A percentile compares a stretch with the other conserved stretches of the same genome.
phyloP scores from a whole-genome alignment of 1,140 invertebrate genomes.

The Druon quercuslanigerum region DNA sequence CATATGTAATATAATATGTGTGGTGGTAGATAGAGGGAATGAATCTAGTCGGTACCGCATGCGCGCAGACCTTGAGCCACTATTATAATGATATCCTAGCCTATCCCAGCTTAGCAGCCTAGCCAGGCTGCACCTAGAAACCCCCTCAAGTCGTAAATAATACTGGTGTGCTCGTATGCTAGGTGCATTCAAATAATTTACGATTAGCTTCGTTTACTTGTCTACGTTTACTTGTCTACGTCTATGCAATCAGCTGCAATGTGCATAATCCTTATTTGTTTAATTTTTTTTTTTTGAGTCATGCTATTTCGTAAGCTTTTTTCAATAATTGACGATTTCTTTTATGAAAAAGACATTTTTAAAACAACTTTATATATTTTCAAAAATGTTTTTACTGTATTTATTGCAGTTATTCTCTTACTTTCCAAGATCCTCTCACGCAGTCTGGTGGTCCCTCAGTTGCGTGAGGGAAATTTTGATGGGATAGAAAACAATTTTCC shows the following conservation, averaged over 20 bases:
- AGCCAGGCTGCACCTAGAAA: slow-evolving; percentile 52
- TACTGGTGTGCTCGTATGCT: slow-evolving; percentile 45
- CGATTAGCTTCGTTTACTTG: slow-evolving; percentile 45
- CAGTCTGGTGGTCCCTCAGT: no score
- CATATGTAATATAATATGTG: background rate
- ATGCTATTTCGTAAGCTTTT: no score
- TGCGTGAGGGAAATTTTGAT: no score
- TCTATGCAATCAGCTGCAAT: no score
- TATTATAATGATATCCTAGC: slow-evolving; percentile 61
- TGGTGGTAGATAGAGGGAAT: slow-evolving; percentile 31
- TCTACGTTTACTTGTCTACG: background rate
- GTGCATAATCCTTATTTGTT: background rate
- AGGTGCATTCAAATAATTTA: slow-evolving; percentile 57
- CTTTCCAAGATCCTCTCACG: no score
- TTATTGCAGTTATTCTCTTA: no score
- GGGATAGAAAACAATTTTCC: no score
- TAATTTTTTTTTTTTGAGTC: no score
- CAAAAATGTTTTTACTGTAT: no score
- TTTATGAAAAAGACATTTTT: no score
- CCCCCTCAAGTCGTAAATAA: slow-evolving; percentile 56
- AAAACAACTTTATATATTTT: no score
- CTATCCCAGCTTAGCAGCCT: slow-evolving; percentile 55
- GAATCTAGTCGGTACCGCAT: slow-evolving; percentile 28
- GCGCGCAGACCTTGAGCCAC: slow-evolving; percentile 62
- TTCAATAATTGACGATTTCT: no score